Conservation (phyloP, 2,797 vertebrate genomes). For the Brotula barbata region DNA sequence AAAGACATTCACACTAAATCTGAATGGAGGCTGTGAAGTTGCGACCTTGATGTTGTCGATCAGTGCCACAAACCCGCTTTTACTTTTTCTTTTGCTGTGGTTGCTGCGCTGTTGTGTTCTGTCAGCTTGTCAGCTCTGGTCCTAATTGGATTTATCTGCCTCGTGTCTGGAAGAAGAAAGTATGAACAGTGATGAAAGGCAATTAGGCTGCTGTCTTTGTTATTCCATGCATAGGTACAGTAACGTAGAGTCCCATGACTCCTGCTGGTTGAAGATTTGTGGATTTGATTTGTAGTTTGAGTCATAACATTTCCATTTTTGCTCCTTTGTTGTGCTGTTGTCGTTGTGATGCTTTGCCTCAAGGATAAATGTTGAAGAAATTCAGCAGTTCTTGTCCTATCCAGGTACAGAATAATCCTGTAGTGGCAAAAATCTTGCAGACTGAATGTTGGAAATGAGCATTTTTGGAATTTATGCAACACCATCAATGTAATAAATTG, state of each 20-base stretch:
- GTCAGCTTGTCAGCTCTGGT: background rate
- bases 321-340: background rate
- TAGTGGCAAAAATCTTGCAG: background rate
- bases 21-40: conserved; percentile 8
- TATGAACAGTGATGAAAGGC: background rate
- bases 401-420: background rate
- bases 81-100: background rate
- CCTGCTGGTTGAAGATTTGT: background rate
- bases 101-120: background rate
- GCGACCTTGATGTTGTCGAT: conserved; percentile 7
- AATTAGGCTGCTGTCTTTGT: background rate
- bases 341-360: conserved; percentile 3
- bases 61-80: background rate
- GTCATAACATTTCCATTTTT: background rate
- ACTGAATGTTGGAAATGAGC: background rate
- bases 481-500: no score
- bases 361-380: background rate
- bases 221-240: background rate
- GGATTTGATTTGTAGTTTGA: background rate
- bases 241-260: background rate
- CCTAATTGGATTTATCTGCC: conserved; percentile 7
- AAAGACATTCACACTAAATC: background rate
- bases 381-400: background rate
- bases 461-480: background rate
- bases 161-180: background rate